Evolutionary conservation across 1,140 invertebrate species (phyloP), one percentile per base, ranked within the genome.

Genomic region (Lethrus apterus): DNA sequence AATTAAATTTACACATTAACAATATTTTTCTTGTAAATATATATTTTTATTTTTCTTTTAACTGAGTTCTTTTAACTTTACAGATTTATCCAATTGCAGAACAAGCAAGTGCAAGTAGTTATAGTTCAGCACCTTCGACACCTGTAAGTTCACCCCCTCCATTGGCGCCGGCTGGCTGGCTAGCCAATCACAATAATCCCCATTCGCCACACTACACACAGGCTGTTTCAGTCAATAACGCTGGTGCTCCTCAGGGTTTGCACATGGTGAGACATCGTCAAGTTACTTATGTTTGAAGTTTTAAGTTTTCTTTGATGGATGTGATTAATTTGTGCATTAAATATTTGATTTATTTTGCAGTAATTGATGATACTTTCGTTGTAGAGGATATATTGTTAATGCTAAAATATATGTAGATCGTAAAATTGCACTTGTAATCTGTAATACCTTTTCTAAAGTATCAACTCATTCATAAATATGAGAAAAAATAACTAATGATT

Each of bases 111-210:
- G 81, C 84, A 65, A 89, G 86, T 68, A 93, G 89, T 75, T 94
- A 91, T 72, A 88, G 87, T 70, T 90, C 88, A 62, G 93, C 92
- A 64, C 89, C 90, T 54, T 83, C 84, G 55, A 89, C 87, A 23
- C 87, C 88, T 14, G 53, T 56, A 23, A 89, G 86, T 72, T 88
- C 87, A 47, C 86, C 89, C 32, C 87, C 84, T 45, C 89, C 84
- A 42, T 75, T 83, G 58, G 84, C 83, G 15, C 70, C 74, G 9
- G 66, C 72, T 19, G 69, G 66, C 21, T 77, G 75, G 74, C 65
- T 74, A 46, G 63, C 67, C 24, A 67, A 67, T 58, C 63, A 69
- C 46, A 66, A 60, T 53, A 63, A 64, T 44, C 67, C 75, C 24
- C 73, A 70, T 54, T 69, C 71, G 14, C 66, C 70, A 10, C 74